Base-by-base conservation (phyloP, 2,888 invertebrate species). In the Serrognathus titanus region DNA sequence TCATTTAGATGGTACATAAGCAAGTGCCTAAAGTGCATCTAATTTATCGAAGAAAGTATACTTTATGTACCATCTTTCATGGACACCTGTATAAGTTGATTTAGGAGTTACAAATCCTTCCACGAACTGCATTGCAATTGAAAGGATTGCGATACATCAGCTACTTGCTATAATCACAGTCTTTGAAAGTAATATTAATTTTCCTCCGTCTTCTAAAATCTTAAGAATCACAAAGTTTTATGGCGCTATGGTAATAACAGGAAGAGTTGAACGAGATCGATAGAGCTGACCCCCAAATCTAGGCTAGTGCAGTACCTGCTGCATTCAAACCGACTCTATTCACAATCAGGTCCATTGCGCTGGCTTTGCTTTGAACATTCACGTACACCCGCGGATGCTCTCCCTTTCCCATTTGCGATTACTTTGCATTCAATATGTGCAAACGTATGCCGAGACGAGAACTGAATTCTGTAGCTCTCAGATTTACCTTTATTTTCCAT, bases 221-320 rank as follows among this genome's bases (percentile, higher is more conserved):
- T 54, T 49, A 37, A 53, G 48, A 36, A 40, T 52, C 24, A 38
- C 38, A 49, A 54, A 48, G 37, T 49, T 16, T 40, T 24, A 50
- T 55, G 55, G 55, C 41, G 43, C 55, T 39, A 45, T 55, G 24
- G 50, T 50, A 49, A 55, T 55, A 38, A 24, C 45, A 45, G 24
- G 49, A 55, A 43, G 56, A 51, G 56, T 40, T 47, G 36, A 56
- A 52, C 39, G 47, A 40, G 51, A 57, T 57, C 56, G 52, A 57
- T 57, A 48, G 48, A 57, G 56, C 56, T 57, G 56, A 43, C 48
- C 52, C 56, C 51, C 40, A 48, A 57, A 57, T 57, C 56, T 57
- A 57, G 56, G 56, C 56, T 51, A 57, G 56, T 57, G 52, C 56
- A 43, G 55, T 55, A 55, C 45, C 48, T 13, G 38, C 48, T 53